Evolutionary conservation across 1,140 invertebrate species (phyloP).

Genomic region (Tetragnatha versicolor): DNA sequence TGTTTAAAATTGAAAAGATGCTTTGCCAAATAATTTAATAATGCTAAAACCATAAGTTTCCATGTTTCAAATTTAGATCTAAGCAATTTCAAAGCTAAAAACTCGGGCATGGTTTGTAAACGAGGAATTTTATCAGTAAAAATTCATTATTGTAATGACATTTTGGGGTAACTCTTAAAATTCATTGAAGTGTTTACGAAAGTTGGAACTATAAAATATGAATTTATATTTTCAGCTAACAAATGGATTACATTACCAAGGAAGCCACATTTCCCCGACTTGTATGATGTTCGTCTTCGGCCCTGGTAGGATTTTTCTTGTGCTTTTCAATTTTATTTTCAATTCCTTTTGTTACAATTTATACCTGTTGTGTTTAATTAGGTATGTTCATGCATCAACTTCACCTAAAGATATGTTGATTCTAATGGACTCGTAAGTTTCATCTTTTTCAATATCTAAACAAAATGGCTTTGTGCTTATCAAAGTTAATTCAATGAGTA

Average conservation of each 20-base stretch:
- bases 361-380: conserved; percentile 55
- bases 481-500: too few species aligned
- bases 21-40: neutral
- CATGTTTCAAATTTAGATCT: too few species aligned
- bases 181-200: too few species aligned
- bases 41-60: too few species aligned
- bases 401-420: conserved; percentile 71
- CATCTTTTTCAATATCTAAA: too few species aligned
- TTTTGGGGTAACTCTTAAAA: conserved; percentile 17
- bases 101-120: too few species aligned
- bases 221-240: conserved; percentile 10
- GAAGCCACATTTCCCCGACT: conserved; percentile 59
- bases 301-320: conserved; percentile 64
- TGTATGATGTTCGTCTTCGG: conserved; percentile 68
- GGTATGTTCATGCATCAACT: conserved; percentile 70
- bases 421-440: conserved; percentile 68
- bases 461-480: too few species aligned
- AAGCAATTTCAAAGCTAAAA: too few species aligned
- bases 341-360: neutral
- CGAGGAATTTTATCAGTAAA: too few species aligned
- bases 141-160: neutral
- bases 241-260: conserved; percentile 46
- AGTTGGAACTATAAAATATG: neutral
- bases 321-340: too few species aligned
- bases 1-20: neutral